Evolutionary conservation across 2,113 vertebrate genomes (phyloP).

Genomic region (Cyanoderma ruficeps): DNA sequence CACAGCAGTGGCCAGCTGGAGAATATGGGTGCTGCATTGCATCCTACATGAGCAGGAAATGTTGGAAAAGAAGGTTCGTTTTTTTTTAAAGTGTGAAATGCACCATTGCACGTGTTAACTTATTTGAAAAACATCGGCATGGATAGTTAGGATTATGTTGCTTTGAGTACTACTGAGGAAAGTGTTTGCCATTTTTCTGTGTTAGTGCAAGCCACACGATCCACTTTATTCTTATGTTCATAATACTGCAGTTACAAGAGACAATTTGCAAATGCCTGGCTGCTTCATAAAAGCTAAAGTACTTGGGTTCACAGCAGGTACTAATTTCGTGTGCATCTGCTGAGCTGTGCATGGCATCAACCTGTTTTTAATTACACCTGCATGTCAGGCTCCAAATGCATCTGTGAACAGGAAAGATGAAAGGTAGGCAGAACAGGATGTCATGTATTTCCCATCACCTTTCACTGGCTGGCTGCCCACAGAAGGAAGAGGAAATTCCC

Average conservation of each 20-base stretch:
- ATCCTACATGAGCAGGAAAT: background rate
- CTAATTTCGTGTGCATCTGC: constrained; percentile 43
- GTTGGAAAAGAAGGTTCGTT: background rate
- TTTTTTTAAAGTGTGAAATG: background rate
- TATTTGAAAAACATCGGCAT: background rate
- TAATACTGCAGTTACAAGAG: constrained; percentile 9
- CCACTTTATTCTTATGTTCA: background rate
- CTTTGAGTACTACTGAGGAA: background rate
- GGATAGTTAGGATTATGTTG: background rate
- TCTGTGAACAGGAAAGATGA: constrained; percentile 50
- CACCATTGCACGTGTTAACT: background rate
- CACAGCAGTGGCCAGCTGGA: background rate
- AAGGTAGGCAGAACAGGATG: constrained; percentile 45
- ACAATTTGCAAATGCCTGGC: constrained; percentile 40
- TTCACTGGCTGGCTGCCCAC: constrained; percentile 48
- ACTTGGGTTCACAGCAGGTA: constrained; percentile 52
- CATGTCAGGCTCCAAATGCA: constrained; percentile 35
- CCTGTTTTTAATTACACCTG: constrained; percentile 67
- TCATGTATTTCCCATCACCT: constrained; percentile 66
- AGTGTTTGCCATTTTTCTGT: background rate
- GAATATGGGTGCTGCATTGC: background rate
- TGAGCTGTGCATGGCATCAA: constrained; percentile 43
- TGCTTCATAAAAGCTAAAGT: constrained; percentile 25
- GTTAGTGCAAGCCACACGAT: background rate
- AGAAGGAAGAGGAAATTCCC: constrained; percentile 53